Conservation (phyloP, 1,140 invertebrate genomes). For the Himalopsyche phryganea region DNA sequence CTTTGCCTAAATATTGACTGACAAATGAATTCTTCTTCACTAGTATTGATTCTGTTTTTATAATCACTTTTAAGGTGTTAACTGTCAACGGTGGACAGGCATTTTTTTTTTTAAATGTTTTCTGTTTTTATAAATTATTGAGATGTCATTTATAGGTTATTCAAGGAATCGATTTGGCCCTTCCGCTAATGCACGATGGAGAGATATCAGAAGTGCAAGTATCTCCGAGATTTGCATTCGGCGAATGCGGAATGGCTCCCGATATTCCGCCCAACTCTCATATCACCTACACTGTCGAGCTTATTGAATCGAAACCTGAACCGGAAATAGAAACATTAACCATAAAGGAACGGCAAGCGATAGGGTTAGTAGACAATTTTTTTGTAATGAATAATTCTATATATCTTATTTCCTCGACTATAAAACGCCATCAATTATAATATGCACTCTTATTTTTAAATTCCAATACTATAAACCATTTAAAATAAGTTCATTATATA, state of each 20-base stretch:
- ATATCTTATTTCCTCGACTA: no score
- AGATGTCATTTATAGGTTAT: no score
- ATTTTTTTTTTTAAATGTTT: no score
- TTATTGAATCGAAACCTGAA: constrained; percentile 59
- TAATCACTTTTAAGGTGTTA: no score
- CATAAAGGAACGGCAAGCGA: constrained; percentile 56
- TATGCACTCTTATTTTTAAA: no score
- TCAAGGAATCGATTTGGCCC: constrained; percentile 72
- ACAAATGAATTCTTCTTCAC: no score
- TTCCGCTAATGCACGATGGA: constrained; percentile 72
- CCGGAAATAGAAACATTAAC: constrained; percentile 58
- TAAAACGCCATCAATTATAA: no score
- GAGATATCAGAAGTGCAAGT: constrained; percentile 66
- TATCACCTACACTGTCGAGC: constrained; percentile 59
- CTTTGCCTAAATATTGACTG: no score
- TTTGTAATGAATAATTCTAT: constrained; percentile 12
- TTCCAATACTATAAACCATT: not conserved
- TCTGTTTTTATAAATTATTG: no score
- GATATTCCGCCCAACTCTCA: constrained; percentile 22
- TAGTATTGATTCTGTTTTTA: no score
- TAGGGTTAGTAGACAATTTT: constrained; percentile 56
- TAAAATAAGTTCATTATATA: not conserved
- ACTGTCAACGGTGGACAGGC: no score
- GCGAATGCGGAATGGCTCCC: constrained; percentile 53
- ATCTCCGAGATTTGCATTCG: constrained; percentile 68